These are phyloP conservation scores for Hippoglossus hippoglossus DNA, from an alignment of 2,797 vertebrate species.

Conservation along the genomic window DNA sequence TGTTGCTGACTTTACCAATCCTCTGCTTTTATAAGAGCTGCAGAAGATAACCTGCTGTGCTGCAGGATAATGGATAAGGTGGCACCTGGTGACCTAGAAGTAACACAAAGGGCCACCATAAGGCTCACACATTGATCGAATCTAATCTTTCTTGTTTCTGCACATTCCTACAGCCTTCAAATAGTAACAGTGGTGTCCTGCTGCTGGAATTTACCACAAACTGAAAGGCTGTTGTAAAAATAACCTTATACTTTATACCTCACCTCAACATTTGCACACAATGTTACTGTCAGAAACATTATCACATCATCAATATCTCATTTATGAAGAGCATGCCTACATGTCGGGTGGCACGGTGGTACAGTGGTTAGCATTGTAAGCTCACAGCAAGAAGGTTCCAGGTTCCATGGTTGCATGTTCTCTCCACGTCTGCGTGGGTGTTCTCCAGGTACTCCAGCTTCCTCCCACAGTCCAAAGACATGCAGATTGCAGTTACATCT, in stretches of 20 bases:
- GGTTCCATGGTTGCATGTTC: no score
- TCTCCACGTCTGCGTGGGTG: no score
- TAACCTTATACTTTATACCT: no score
- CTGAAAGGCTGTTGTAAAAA: not conserved
- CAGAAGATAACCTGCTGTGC: constrained; percentile 15
- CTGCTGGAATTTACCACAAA: not conserved
- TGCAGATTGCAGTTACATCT: no score
- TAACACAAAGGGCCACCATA: not conserved
- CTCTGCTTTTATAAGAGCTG: constrained; percentile 19
- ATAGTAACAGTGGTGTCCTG: not conserved
- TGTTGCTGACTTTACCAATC: constrained; percentile 2
- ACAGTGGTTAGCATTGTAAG: no score
- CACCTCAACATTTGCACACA: not conserved
- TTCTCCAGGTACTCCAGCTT: no score
- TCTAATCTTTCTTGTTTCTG: constrained; percentile 6
- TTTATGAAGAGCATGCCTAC: no score
- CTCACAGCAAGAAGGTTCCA: no score
- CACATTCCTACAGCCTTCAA: not conserved
- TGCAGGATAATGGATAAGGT: not conserved
- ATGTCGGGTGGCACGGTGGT: no score
- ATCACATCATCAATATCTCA: no score
- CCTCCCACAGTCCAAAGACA: no score
- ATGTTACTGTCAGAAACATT: not conserved
- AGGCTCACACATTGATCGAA: constrained; percentile 4
- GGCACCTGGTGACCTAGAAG: not conserved